Conservation (phyloP, 2,797 vertebrate genomes). For the Karalla daura region DNA sequence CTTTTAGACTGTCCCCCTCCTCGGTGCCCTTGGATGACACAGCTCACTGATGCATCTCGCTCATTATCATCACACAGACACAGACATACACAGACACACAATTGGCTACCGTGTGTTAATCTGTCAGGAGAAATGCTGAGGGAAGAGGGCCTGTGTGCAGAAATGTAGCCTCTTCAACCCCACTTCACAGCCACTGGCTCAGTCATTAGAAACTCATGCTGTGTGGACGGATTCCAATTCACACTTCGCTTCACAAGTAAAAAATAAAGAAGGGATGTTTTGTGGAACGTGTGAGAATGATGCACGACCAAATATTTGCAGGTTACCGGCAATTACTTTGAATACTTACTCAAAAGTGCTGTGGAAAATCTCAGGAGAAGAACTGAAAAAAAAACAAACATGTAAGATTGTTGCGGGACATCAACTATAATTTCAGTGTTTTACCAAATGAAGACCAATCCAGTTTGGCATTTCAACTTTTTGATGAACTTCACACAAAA, state of each 20-base stretch:
- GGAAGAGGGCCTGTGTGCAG: constrained; percentile 1
- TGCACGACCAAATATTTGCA: too few relatives aligned
- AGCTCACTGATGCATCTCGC: constrained; percentile 90
- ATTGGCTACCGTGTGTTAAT: constrained; percentile 75
- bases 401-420: too few relatives aligned
- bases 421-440: too few relatives aligned
- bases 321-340: too few relatives aligned
- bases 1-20: constrained; percentile 62
- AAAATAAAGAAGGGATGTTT: too few relatives aligned
- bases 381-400: too few relatives aligned
- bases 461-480: too few relatives aligned
- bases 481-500: too few relatives aligned
- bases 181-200: constrained; percentile 4
- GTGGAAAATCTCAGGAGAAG: background rate
- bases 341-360: background rate
- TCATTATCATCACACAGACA: constrained; percentile 92
- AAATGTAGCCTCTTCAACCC: constrained; percentile 8
- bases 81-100: constrained; percentile 79
- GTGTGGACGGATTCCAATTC: background rate
- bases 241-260: background rate
- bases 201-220: background rate
- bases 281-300: background rate
- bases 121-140: constrained; percentile 88
- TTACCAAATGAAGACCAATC: too few relatives aligned
- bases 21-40: constrained; percentile 87